Percentiles rank a stretch among this genome's conserved stretches.
phyloP scores from a whole-genome alignment of 2,888 invertebrate genomes.

The Entomobrya multifasciata region DNA sequence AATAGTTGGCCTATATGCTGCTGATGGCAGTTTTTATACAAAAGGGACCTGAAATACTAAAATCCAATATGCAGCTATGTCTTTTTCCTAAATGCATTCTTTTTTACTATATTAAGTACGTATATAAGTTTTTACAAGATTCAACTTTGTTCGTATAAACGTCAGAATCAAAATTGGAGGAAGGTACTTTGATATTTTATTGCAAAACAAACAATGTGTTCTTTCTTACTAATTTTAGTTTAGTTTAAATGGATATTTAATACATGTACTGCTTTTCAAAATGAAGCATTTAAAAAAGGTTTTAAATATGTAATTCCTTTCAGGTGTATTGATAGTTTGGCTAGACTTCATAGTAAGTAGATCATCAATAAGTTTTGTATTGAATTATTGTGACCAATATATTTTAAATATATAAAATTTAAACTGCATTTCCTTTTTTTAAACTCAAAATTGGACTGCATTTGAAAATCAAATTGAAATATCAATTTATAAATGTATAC shows the following conservation, averaged over 20 bases:
- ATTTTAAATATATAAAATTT: not conserved
- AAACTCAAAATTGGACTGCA: too few relatives aligned
- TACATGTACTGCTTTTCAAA: not conserved
- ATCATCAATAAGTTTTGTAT: not conserved
- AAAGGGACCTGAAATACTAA: not conserved
- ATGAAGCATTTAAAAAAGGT: too few relatives aligned
- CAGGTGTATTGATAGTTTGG: too few relatives aligned
- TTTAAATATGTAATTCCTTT: too few relatives aligned
- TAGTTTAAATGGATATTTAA: not conserved
- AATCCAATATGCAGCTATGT: not conserved
- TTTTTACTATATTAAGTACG: not conserved
- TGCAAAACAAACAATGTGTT: constrained; percentile 34
- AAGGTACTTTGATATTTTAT: not conserved
- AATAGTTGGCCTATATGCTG: not conserved
- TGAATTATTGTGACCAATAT: not conserved
- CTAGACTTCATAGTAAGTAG: not conserved
- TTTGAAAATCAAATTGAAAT: too few relatives aligned
- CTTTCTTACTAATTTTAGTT: not conserved
- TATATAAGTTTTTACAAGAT: not conserved
- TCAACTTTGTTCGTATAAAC: not conserved
- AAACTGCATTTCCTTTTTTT: too few relatives aligned
- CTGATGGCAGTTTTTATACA: not conserved
- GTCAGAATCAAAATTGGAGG: not conserved
- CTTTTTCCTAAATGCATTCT: not conserved
- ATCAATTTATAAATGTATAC: too few relatives aligned